Evolutionary conservation across 2,797 vertebrate species (phyloP).

Genomic region (Spinibarbus caldwelli): DNA sequence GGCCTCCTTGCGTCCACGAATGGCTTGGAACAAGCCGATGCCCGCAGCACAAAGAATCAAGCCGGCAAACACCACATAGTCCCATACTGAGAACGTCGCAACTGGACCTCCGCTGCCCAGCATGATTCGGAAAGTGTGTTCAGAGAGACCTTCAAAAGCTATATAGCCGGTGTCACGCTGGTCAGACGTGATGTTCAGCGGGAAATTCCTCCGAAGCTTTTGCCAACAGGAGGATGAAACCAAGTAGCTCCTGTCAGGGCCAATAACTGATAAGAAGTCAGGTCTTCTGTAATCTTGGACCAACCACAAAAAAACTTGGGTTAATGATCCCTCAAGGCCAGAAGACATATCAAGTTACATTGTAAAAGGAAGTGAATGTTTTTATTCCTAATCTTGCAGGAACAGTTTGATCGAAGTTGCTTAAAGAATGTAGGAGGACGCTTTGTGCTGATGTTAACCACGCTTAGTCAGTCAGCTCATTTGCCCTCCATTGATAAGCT

Average conservation of each 20-base stretch:
- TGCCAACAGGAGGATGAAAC: background rate
- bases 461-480: background rate
- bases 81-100: slow-evolving; percentile 79
- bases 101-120: slow-evolving; percentile 73
- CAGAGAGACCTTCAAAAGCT: background rate
- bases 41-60: slow-evolving; percentile 71
- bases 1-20: slow-evolving; percentile 73
- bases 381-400: slow-evolving; percentile 12
- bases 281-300: slow-evolving; percentile 40
- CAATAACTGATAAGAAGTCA: slow-evolving; percentile 13
- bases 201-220: background rate
- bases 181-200: slow-evolving; percentile 12
- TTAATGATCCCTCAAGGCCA: slow-evolving; percentile 80
- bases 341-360: slow-evolving; percentile 49
- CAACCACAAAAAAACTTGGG: slow-evolving; percentile 67
- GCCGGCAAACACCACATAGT: slow-evolving; percentile 84
- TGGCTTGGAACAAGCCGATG: slow-evolving; percentile 80
- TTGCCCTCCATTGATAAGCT: background rate
- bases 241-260: slow-evolving; percentile 32
- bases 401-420: background rate
- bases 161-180: background rate
- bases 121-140: slow-evolving; percentile 65
- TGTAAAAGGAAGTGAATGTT: slow-evolving; percentile 55
- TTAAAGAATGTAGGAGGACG: background rate
- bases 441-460: background rate